Evolutionary conservation across 2,797 vertebrate species (phyloP).

Genomic region (Smutsia gigantea): DNA sequence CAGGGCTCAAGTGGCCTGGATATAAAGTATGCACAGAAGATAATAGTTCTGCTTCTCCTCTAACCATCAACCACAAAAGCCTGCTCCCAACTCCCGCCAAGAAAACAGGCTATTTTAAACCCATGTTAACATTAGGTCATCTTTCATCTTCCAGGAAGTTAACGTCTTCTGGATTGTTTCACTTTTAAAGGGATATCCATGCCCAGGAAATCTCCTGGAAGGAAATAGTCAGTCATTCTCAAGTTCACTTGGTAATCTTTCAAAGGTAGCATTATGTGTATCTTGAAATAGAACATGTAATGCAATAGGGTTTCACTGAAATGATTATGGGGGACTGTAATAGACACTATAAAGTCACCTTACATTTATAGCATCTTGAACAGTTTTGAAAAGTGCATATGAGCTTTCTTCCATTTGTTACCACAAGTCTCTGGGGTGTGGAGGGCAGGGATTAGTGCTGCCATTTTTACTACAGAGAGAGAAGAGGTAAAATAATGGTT

Average conservation of each 20-base stretch:
- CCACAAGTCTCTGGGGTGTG: background rate
- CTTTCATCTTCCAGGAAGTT: constrained; percentile 69
- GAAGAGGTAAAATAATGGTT: background rate
- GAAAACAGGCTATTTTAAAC: constrained; percentile 52
- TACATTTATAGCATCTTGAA: constrained; percentile 6
- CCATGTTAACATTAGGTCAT: constrained; percentile 72
- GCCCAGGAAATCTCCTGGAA: constrained; percentile 4
- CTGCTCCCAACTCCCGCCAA: background rate
- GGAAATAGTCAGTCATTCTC: constrained; percentile 47
- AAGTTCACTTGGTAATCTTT: constrained; percentile 45
- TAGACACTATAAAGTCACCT: constrained; percentile 26
- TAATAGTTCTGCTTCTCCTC: background rate
- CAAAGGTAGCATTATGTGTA: background rate
- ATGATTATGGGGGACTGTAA: background rate
- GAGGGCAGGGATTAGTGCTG: background rate
- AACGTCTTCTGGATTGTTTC: constrained; percentile 54
- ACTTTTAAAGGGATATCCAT: constrained; percentile 42
- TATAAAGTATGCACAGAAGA: background rate
- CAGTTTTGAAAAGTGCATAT: background rate
- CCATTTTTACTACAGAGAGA: background rate
- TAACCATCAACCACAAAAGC: background rate
- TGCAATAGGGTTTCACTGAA: constrained; percentile 18
- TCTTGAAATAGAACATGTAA: constrained; percentile 67
- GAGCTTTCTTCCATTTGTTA: background rate
- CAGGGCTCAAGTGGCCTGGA: background rate